Evolutionary conservation across 2,888 invertebrate species (phyloP).

Genomic region (Oxyteleia sp.): DNA sequence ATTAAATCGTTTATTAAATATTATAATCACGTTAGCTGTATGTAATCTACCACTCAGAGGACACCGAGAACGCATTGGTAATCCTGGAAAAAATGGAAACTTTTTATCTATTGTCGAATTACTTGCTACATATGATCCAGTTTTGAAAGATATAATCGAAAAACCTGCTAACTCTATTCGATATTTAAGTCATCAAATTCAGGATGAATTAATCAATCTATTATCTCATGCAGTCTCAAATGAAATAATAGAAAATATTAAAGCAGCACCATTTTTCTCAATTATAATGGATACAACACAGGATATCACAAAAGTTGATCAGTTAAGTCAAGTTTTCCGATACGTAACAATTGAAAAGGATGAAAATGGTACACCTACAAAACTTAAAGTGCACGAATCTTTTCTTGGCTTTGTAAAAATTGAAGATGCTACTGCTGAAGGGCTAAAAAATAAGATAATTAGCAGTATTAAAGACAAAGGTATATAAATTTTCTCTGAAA

Average conservation of each 20-base stretch:
- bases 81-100: conserved; percentile 64
- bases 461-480: conserved; percentile 19
- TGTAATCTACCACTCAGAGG: conserved; percentile 70
- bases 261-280: conserved; percentile 21
- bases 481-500: conserved; percentile 4
- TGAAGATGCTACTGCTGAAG: conserved; percentile 27
- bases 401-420: conserved; percentile 28
- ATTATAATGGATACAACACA: conserved; percentile 42
- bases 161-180: conserved; percentile 55
- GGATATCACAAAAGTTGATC: conserved; percentile 65
- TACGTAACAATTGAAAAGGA: conserved; percentile 57
- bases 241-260: conserved; percentile 45
- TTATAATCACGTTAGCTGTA: conserved; percentile 66
- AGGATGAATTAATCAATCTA: conserved; percentile 60
- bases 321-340: conserved; percentile 71
- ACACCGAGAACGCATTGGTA: conserved; percentile 42
- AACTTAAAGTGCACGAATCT: conserved; percentile 41
- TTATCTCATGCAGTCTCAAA: conserved; percentile 14
- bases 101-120: conserved; percentile 73
- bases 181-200: conserved; percentile 73
- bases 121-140: conserved; percentile 68
- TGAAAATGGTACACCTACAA: conserved; percentile 21
- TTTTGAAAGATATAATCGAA: conserved; percentile 63
- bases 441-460: conserved; percentile 21
- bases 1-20: conserved; percentile 67